phyloP scores from a whole-genome alignment of 1,140 invertebrate genomes.

The Bombus sibiricus region DNA sequence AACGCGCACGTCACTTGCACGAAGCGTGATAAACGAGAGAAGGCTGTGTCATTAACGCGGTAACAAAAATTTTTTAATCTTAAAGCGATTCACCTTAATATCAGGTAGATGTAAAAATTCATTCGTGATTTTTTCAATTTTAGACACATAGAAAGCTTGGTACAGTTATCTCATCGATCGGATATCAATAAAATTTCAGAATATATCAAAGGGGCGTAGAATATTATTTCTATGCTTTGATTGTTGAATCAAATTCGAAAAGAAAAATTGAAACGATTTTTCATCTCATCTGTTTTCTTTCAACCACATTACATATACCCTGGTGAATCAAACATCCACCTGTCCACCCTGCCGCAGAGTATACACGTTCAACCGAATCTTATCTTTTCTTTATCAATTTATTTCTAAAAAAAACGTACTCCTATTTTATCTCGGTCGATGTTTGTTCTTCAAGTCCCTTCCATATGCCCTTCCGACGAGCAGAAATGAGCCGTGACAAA shows the following conservation, averaged over 20 bases:
- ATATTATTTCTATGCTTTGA: too few species aligned
- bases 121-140: background rate
- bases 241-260: too few species aligned
- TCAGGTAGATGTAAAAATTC: background rate
- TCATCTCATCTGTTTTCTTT: too few species aligned
- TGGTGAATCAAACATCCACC: background rate
- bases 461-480: background rate
- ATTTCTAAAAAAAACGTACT: background rate
- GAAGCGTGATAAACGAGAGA: constrained; percentile 18
- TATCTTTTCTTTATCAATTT: background rate
- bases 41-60: background rate
- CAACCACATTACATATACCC: too few species aligned
- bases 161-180: background rate
- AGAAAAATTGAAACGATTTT: too few species aligned
- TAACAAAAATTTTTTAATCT: background rate
- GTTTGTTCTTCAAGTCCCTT: background rate
- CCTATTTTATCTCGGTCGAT: background rate
- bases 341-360: background rate
- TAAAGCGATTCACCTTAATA: background rate
- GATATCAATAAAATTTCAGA: too few species aligned
- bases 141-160: background rate
- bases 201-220: too few species aligned
- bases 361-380: background rate
- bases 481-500: constrained; percentile 46
- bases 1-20: constrained; percentile 49